Conservation (phyloP, 2,797 vertebrate genomes). For the Hylomyscus alleni region DNA sequence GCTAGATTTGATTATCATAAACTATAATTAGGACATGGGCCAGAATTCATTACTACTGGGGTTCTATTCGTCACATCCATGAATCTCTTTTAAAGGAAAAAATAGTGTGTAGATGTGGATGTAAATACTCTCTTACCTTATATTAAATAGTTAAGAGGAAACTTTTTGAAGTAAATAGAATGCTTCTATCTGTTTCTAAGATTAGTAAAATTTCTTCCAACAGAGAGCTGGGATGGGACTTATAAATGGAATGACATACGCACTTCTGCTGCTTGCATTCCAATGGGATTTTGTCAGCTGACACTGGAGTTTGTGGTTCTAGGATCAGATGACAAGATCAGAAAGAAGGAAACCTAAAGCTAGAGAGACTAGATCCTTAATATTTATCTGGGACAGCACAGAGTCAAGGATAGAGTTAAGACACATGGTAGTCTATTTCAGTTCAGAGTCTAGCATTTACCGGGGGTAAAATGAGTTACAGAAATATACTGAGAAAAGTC, state of each 20-base stretch:
- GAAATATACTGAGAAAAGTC: conserved; percentile 41
- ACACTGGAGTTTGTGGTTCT: conserved; percentile 59
- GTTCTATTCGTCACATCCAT: background rate
- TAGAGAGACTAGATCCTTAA: background rate
- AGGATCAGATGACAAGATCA: conserved; percentile 62
- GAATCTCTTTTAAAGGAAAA: conserved; percentile 56
- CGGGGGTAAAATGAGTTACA: conserved; percentile 38
- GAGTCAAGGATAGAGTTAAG: background rate
- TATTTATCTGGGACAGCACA: background rate
- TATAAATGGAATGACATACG: conserved; percentile 54
- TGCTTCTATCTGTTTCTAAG: conserved; percentile 66
- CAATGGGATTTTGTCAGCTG: conserved; percentile 35
- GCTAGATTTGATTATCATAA: conserved; percentile 24
- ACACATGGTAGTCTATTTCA: conserved; percentile 12
- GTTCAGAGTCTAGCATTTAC: conserved; percentile 26
- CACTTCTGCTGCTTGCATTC: conserved; percentile 45
- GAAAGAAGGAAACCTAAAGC: conserved; percentile 60
- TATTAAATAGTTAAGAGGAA: conserved; percentile 37
- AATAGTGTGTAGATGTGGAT: background rate
- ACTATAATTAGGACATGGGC: conserved; percentile 15
- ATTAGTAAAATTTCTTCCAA: conserved; percentile 66
- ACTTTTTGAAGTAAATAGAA: conserved; percentile 63
- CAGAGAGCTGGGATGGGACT: conserved; percentile 20
- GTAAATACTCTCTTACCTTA: conserved; percentile 38
- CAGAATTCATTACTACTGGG: conserved; percentile 32